Percentiles rank a stretch among this genome's conserved stretches.
phyloP scores from a whole-genome alignment of 2,888 invertebrate species.

The Cosmorhoe ocellata region DNA sequence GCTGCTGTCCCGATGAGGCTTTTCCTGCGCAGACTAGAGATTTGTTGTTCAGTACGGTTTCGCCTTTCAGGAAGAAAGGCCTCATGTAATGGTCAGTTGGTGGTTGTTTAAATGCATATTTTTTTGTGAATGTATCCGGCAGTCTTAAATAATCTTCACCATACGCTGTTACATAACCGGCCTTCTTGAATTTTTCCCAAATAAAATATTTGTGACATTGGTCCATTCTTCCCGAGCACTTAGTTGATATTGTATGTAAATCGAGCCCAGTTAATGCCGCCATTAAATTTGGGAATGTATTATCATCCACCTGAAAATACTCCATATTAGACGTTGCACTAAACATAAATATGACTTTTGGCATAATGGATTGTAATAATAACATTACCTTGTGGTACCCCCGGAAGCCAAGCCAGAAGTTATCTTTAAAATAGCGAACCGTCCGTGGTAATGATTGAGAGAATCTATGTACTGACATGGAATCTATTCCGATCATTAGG shows the following conservation, averaged over 20 bases:
- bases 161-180: conserved; percentile 90
- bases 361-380: too few relatives aligned
- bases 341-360: too few relatives aligned
- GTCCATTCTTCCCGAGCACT: conserved; percentile 74
- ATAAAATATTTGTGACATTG: conserved; percentile 88
- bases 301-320: conserved; percentile 87
- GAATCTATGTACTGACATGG: conserved; percentile 91
- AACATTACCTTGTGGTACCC: conserved; percentile 86
- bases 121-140: conserved; percentile 86
- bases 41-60: conserved; percentile 76
- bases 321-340: neutral
- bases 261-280: conserved; percentile 89
- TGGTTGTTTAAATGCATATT: conserved; percentile 84
- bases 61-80: conserved; percentile 87
- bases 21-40: conserved; percentile 70
- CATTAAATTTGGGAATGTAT: conserved; percentile 95
- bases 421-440: conserved; percentile 84
- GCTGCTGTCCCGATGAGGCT: conserved; percentile 85
- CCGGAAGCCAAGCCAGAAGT: conserved; percentile 87
- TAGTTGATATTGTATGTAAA: conserved; percentile 74
- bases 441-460: conserved; percentile 89
- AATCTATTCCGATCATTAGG: conserved; percentile 91
- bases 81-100: conserved; percentile 93
- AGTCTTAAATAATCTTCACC: conserved; percentile 87
- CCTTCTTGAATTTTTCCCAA: conserved; percentile 88